Conservation (phyloP, 2,797 vertebrate species). For the Macrochelys suwanniensis region DNA sequence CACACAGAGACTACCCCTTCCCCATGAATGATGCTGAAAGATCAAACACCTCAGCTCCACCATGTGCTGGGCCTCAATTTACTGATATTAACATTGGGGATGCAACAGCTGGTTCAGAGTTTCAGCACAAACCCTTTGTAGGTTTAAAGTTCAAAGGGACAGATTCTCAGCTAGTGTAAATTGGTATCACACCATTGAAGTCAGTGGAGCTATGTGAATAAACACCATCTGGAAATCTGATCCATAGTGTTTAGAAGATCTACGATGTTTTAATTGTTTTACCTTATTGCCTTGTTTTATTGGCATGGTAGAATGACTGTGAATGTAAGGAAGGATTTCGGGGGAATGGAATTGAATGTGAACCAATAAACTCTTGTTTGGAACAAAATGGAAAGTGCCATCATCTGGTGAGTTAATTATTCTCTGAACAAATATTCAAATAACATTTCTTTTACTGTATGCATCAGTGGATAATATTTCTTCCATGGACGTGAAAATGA, state of each 20-base stretch:
- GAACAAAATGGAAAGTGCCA: conserved; percentile 87
- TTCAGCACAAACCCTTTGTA: background rate
- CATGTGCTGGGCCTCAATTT: background rate
- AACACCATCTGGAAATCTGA: background rate
- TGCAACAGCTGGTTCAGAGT: background rate
- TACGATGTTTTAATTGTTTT: conserved; percentile 19
- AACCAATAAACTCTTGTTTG: conserved; percentile 87
- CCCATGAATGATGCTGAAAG: background rate
- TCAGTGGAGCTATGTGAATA: background rate
- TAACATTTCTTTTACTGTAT: background rate
- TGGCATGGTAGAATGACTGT: conserved; percentile 87
- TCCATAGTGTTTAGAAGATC: background rate
- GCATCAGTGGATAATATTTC: background rate
- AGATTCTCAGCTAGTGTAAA: conserved; percentile 4
- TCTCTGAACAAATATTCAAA: conserved; percentile 60
- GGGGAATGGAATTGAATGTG: conserved; percentile 90
- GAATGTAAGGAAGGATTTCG: conserved; percentile 89
- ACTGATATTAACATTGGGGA: background rate
- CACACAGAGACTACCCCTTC: background rate
- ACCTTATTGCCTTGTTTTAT: conserved; percentile 20
- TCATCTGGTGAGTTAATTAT: conserved; percentile 85
- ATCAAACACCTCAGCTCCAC: background rate
- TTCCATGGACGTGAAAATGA: background rate
- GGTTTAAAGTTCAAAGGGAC: background rate
- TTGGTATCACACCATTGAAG: conserved; percentile 15